Evolutionary conservation across 2,113 vertebrate species (phyloP).

Genomic region (Catharus minimus): DNA sequence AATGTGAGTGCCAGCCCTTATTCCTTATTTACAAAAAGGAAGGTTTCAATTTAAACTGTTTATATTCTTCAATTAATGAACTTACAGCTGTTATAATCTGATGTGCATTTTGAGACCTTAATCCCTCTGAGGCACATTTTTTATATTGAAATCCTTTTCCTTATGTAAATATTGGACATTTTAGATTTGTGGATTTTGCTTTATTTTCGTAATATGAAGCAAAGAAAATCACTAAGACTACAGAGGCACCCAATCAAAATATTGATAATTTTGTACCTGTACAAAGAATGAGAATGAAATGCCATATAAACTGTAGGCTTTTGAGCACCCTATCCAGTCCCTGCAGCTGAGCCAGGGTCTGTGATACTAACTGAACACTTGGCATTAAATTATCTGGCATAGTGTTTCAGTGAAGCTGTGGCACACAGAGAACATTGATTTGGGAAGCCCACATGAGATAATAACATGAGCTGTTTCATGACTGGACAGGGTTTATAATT

Average conservation of each 20-base stretch:
- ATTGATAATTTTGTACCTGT: neutral
- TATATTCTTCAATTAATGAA: neutral
- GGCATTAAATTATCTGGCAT: neutral
- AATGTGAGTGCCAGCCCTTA: neutral
- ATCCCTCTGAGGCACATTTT: neutral
- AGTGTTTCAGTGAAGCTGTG: neutral
- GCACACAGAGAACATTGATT: neutral
- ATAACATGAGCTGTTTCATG: neutral
- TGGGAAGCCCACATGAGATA: conserved; percentile 1
- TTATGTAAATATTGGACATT: neutral
- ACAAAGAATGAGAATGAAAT: neutral
- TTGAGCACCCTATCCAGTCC: neutral
- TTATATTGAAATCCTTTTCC: neutral
- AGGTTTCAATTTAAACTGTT: neutral
- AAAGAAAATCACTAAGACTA: neutral
- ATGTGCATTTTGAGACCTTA: neutral
- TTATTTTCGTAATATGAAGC: neutral
- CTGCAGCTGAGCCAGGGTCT: neutral
- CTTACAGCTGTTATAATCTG: neutral
- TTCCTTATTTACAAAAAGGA: neutral
- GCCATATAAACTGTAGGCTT: neutral
- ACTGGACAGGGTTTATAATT: conserved; percentile 11
- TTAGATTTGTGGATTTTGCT: neutral
- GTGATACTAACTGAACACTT: neutral
- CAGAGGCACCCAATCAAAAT: neutral